Conservation (phyloP, 2,113 vertebrate genomes). For the Colius striatus region DNA sequence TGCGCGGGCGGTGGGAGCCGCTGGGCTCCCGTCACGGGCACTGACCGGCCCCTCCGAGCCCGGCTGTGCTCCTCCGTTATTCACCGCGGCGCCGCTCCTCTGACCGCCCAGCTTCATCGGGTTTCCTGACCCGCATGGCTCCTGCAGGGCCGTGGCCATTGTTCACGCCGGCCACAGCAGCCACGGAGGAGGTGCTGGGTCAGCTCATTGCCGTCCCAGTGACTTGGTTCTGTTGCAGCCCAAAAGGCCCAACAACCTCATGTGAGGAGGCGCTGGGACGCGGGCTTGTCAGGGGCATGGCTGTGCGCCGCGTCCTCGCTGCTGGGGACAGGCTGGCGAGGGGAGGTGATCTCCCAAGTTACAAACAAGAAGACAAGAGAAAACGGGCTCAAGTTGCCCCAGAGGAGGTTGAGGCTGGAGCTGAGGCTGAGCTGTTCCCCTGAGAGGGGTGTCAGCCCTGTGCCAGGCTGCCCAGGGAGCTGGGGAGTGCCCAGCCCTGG, state of each 20-base stretch:
- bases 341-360: no score
- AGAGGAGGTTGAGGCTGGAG: no score
- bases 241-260: accelerated
- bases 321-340: no score
- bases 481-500: no score
- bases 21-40: no score
- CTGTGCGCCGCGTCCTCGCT: not conserved
- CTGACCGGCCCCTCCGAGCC: slow-evolving; percentile 10
- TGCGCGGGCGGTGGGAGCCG: not conserved
- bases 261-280: not conserved
- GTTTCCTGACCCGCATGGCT: slow-evolving; percentile 20
- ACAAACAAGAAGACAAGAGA: no score
- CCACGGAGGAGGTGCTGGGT: not conserved
- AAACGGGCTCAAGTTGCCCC: no score
- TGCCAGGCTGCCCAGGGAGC: no score
- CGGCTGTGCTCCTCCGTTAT: slow-evolving; percentile 44
- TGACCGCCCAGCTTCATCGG: slow-evolving; percentile 46
- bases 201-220: not conserved
- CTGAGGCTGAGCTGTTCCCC: no score
- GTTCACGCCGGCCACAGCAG: slow-evolving; percentile 59
- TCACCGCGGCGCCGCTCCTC: slow-evolving; percentile 22
- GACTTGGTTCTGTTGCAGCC: not conserved
- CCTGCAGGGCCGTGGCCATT: no score
- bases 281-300: not conserved
- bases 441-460: no score